phyloP scores from a whole-genome alignment of 2,113 vertebrate species.

The Pelusios castaneus region DNA sequence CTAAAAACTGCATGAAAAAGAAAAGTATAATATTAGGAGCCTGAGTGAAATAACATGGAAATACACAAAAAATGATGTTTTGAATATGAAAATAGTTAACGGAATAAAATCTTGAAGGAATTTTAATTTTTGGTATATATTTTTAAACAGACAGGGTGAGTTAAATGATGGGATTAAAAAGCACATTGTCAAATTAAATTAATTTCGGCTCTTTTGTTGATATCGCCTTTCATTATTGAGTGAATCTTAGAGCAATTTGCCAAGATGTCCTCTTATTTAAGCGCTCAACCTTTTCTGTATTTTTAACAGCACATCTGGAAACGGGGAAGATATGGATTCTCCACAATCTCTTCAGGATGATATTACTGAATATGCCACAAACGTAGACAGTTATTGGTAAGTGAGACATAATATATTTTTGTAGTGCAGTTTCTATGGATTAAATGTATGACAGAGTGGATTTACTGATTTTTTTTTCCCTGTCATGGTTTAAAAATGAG shows the following conservation, averaged over 20 bases:
- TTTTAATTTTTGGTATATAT: background rate
- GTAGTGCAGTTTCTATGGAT: background rate
- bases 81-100: background rate
- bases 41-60: background rate
- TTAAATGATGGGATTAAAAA: conserved; percentile 4
- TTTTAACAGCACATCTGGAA: conserved; percentile 68
- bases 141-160: background rate
- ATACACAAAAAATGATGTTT: background rate
- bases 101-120: background rate
- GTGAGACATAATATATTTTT: background rate
- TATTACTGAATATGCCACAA: conserved; percentile 78
- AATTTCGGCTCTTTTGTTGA: background rate
- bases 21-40: background rate
- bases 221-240: background rate
- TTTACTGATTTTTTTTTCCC: background rate
- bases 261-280: background rate
- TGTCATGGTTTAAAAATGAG: background rate
- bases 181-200: background rate
- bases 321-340: conserved; percentile 84
- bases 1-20: background rate
- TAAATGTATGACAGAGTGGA: background rate
- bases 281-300: background rate
- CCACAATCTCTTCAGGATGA: conserved; percentile 83
- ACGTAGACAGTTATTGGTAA: conserved; percentile 75
- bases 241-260: background rate